Conservation (phyloP, 1,140 invertebrate species). For the Acromyrmex heyeri region DNA sequence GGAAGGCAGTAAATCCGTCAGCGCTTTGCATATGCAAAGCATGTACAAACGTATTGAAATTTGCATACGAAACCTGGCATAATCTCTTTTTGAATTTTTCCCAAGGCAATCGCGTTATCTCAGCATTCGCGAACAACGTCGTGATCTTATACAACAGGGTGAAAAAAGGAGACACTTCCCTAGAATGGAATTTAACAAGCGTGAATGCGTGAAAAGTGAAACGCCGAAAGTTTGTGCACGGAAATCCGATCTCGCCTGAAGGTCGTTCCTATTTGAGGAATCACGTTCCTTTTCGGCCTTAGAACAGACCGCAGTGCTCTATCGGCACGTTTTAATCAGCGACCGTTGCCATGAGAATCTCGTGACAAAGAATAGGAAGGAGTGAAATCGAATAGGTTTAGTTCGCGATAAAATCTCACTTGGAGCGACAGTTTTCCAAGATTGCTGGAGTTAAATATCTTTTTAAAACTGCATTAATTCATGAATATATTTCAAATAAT, state of each 20-base stretch:
- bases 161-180: constrained; percentile 6
- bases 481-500: background rate
- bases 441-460: background rate
- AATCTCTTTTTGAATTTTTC: constrained; percentile 7
- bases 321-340: constrained; percentile 52
- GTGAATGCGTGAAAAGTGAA: constrained; percentile 46
- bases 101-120: background rate
- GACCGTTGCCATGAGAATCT: background rate
- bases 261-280: constrained; percentile 35
- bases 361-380: background rate
- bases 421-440: background rate
- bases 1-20: constrained; percentile 25
- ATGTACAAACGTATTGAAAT: constrained; percentile 28
- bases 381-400: background rate
- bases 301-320: constrained; percentile 11
- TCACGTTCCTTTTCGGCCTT: constrained; percentile 47
- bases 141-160: constrained; percentile 23
- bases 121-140: background rate
- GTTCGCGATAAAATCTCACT: background rate
- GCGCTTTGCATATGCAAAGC: constrained; percentile 46
- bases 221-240: constrained; percentile 50
- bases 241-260: constrained; percentile 64
- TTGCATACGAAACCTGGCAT: background rate
- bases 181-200: constrained; percentile 26
- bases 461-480: background rate